Evolutionary conservation across 2,113 vertebrate genomes (phyloP).

Genomic region (Aldabrachelys gigantea): DNA sequence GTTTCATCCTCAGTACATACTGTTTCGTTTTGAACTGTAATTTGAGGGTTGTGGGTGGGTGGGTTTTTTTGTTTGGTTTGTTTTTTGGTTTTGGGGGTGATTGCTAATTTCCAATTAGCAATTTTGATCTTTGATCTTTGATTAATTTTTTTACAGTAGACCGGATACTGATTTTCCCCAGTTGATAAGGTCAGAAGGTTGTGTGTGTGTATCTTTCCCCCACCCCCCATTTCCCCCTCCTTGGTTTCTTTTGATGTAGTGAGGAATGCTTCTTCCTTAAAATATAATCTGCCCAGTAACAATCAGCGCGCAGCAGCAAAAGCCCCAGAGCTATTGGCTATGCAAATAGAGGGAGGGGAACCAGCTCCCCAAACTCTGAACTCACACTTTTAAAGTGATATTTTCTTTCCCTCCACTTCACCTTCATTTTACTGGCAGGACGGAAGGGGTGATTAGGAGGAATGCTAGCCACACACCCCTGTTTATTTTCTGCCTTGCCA

Average conservation of each 20-base stretch:
- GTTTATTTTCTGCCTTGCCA: neutral
- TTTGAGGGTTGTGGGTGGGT: neutral
- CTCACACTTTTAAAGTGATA: constrained; percentile 80
- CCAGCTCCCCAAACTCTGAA: constrained; percentile 78
- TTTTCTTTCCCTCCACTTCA: neutral
- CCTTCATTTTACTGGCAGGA: neutral
- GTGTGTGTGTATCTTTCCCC: neutral
- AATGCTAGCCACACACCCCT: neutral
- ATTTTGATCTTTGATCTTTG: constrained; percentile 6
- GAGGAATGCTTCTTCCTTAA: constrained; percentile 72
- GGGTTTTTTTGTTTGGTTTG: neutral
- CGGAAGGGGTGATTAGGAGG: neutral
- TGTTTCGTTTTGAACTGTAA: constrained; percentile 34
- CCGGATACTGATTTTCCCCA: neutral
- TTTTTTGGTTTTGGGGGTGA: neutral
- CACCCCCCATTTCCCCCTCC: neutral
- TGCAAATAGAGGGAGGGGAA: constrained; percentile 89
- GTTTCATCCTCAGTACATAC: neutral
- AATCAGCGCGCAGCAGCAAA: constrained; percentile 85
- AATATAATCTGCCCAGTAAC: constrained; percentile 96
- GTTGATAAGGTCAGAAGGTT: neutral
- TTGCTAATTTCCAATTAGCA: constrained; percentile 59
- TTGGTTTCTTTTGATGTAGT: constrained; percentile 54
- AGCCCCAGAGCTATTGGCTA: constrained; percentile 93
- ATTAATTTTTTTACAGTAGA: neutral